Evolutionary conservation across 2,113 vertebrate genomes (phyloP), one percentile per base, ranked within the genome.

Genomic region (Cyphomyrus discorhynchus): DNA sequence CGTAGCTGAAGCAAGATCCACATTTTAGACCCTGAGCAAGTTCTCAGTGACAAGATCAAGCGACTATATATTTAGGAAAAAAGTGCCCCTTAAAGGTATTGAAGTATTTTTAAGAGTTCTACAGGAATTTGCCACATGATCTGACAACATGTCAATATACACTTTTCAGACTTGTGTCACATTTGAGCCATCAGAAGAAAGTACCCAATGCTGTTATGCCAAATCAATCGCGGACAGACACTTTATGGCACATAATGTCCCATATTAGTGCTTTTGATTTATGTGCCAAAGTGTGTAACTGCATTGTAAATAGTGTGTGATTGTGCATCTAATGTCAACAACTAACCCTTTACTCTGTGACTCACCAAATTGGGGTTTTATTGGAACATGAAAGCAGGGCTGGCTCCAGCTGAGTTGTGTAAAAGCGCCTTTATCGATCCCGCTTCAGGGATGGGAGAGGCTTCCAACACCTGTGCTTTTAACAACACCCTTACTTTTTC

Each of bases 401-500:
- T 91, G 88, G 94, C 93, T 94, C 91, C 94, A 93, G 95, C 94
- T 93, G 94, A 93, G 91, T 92, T 91, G 89, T 93, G 94, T 95
- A 94, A 96, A 95, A 95, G 93, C 93, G 91, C 94, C 94, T 92
- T 95, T 96, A 96, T 96, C 93, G 95, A 96, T 96, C 91, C 91
- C 3, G 91, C 92, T 91, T 56, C 10, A 90, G 84, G 93, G 93
- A 93, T 89, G 92, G 89, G 91, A 91, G 91, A 92, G 93, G 93
- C 93, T 93, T 92, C 93, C 92, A 93, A 94, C 94, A 93, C 95
- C 95, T 95, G 94, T 91, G 94, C 93, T 95, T 95, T 95, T 96
- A 96, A 95, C 92, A 93, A 93, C 93, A 92, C 94, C 93, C 94
- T 95, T 95, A 95, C 94, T 95, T 95, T 95, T 95, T 95, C 95